Conservation (phyloP, 2,113 vertebrate genomes). For the Oncorhynchus tshawytscha region DNA sequence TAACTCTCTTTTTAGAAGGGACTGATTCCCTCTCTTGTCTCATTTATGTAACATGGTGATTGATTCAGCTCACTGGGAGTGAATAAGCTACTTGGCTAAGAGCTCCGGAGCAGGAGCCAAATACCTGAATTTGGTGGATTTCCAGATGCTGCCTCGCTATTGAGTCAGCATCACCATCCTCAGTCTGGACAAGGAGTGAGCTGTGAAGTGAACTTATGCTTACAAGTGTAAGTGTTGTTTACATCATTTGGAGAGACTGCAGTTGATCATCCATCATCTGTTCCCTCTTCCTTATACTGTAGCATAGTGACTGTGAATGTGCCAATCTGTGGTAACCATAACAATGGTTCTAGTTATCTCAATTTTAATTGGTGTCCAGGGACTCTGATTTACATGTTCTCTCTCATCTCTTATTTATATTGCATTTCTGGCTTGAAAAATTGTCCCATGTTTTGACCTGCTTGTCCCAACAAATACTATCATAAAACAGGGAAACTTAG, state of each 20-base stretch:
- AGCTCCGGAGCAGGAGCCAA: not conserved
- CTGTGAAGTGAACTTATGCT: not conserved
- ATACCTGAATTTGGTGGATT: constrained; percentile 9
- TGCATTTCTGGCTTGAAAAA: not conserved
- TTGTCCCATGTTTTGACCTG: too few relatives aligned
- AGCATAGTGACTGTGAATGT: not conserved
- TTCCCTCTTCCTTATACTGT: not conserved
- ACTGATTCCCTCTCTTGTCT: not conserved
- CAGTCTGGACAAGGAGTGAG: not conserved
- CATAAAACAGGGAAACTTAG: not conserved
- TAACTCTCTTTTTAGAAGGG: not conserved
- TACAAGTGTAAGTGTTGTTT: not conserved
- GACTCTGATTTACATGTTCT: not conserved
- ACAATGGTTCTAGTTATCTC: not conserved
- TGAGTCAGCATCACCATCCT: not conserved
- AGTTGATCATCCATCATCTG: not conserved
- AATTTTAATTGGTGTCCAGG: not conserved
- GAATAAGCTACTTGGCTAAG: not conserved
- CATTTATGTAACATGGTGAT: not conserved
- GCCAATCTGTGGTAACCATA: not conserved
- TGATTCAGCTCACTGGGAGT: not conserved
- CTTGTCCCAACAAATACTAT: not conserved
- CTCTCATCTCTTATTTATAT: not conserved
- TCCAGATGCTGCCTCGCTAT: not conserved
- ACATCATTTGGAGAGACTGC: not conserved